A percentile compares a stretch with the other conserved stretches of the same genome.
Conservation (phyloP, 2,797 vertebrate species). For the Bovichtus diacanthus region DNA sequence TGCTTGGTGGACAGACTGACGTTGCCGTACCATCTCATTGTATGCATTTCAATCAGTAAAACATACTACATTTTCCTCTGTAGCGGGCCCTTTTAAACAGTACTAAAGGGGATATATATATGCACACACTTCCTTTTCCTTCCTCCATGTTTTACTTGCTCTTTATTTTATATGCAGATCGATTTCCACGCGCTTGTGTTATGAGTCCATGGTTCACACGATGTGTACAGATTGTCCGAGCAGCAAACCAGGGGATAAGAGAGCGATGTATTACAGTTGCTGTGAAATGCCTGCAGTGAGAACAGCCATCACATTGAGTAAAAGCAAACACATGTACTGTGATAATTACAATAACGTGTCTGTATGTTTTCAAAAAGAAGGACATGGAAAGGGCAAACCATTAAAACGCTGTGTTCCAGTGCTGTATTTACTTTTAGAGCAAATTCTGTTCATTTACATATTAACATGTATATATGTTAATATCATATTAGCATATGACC, state of each 20-base stretch:
- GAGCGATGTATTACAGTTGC: constrained; percentile 11
- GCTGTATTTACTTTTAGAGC: constrained; percentile 16
- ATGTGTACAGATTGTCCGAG: constrained; percentile 25
- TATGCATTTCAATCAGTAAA: background rate
- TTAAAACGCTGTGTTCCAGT: too few species aligned
- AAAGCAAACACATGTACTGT: constrained; percentile 34
- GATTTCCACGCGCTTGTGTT: constrained; percentile 13
- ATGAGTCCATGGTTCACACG: constrained; percentile 25
- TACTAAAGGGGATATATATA: background rate
- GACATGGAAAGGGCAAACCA: constrained; percentile 2
- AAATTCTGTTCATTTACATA: constrained; percentile 6
- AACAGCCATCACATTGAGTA: constrained; percentile 28
- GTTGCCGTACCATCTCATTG: background rate
- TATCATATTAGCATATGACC: background rate
- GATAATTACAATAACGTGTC: constrained; percentile 5
- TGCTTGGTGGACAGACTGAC: background rate
- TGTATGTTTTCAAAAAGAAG: background rate
- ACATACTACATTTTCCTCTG: background rate
- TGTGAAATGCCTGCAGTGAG: constrained; percentile 44
- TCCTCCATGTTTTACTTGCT: background rate
- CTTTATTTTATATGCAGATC: constrained; percentile 32
- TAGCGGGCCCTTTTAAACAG: background rate
- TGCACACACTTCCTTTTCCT: background rate
- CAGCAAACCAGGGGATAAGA: constrained; percentile 29
- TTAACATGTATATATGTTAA: background rate